A percentile compares a stretch with the other conserved stretches of the same genome.
These are phyloP conservation scores for Catostomus latipinnis DNA, from an alignment of 2,797 vertebrate genomes.

Conservation along the genomic window DNA sequence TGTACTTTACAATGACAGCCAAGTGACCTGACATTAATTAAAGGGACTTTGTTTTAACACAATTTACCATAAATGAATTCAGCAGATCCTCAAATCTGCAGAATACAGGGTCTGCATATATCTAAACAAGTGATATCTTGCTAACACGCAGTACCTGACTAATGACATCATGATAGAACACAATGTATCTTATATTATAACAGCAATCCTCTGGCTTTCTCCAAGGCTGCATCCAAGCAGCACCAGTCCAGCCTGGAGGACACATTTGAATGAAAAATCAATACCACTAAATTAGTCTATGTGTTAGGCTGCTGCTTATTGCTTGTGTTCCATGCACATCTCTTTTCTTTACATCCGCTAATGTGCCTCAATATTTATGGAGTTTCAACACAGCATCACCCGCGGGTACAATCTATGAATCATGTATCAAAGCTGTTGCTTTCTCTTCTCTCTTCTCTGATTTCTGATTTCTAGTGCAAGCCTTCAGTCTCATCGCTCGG, in stretches of 20 bases:
- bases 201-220: constrained; percentile 1
- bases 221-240: background rate
- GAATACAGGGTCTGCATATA: background rate
- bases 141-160: background rate
- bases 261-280: constrained; percentile 35
- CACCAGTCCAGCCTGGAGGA: constrained; percentile 5
- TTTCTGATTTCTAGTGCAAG: constrained; percentile 22
- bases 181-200: background rate
- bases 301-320: constrained; percentile 50
- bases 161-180: constrained; percentile 8
- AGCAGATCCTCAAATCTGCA: background rate
- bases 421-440: constrained; percentile 46
- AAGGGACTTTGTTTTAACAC: no score
- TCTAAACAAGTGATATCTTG: background rate
- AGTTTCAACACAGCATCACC: constrained; percentile 46
- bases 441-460: constrained; percentile 44
- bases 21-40: no score
- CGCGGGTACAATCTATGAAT: constrained; percentile 27
- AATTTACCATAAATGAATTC: no score
- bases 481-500: constrained; percentile 30
- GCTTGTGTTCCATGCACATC: constrained; percentile 50
- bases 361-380: constrained; percentile 67
- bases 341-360: constrained; percentile 1
- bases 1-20: no score
- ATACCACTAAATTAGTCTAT: constrained; percentile 46